Conservation (phyloP, 2,113 vertebrate species). For the Ictidomys tridecemlineatus region DNA sequence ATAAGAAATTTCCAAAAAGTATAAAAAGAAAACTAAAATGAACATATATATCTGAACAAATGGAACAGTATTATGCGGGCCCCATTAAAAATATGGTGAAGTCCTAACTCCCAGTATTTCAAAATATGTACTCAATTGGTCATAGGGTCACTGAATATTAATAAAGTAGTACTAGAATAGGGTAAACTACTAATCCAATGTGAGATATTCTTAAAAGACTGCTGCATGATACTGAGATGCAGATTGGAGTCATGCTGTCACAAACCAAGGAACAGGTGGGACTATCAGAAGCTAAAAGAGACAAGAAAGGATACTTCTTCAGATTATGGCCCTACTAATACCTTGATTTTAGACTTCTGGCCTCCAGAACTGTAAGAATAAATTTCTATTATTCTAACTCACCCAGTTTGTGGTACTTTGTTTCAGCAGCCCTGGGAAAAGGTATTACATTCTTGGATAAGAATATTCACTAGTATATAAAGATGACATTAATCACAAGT, state of each 20-base stretch:
- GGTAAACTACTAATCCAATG: background rate
- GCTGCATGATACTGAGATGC: background rate
- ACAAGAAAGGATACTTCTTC: background rate
- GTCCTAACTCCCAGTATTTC: background rate
- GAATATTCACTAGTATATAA: background rate
- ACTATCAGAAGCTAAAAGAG: background rate
- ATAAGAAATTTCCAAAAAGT: background rate
- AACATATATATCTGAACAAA: slow-evolving; percentile 5
- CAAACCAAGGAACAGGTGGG: too few relatives aligned
- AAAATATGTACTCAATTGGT: background rate
- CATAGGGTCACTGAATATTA: background rate
- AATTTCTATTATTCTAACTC: background rate
- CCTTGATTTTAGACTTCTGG: too few relatives aligned
- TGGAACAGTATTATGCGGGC: background rate
- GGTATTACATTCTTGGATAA: background rate
- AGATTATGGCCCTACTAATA: too few relatives aligned
- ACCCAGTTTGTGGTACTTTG: background rate
- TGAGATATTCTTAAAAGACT: background rate
- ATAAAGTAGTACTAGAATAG: background rate
- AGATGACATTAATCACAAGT: background rate
- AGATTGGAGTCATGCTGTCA: background rate
- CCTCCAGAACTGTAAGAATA: background rate
- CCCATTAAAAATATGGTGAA: background rate
- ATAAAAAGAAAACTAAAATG: background rate
- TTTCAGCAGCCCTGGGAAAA: background rate